phyloP scores from a whole-genome alignment of 2,797 vertebrate species.

The Tangara arthus region DNA sequence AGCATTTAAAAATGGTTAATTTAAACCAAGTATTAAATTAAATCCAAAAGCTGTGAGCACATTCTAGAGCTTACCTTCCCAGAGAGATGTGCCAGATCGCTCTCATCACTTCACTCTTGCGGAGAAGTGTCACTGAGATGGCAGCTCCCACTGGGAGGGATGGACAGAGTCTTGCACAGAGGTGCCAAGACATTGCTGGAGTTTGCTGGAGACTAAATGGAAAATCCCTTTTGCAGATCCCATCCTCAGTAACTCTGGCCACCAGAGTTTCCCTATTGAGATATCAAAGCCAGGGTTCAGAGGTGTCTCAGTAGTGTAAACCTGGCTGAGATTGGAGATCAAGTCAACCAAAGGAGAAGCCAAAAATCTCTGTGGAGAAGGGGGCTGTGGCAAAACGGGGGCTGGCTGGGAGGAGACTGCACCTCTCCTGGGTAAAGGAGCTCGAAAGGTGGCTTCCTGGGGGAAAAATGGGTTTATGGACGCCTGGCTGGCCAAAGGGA shows the following conservation, averaged over 20 bases:
- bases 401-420: background rate
- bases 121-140: slow-evolving; percentile 53
- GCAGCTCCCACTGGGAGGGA: slow-evolving; percentile 50
- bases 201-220: slow-evolving; percentile 8
- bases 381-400: background rate
- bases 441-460: background rate
- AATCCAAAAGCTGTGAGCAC: slow-evolving; percentile 60
- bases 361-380: background rate
- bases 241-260: background rate
- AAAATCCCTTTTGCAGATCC: slow-evolving; percentile 59
- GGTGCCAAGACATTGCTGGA: slow-evolving; percentile 40
- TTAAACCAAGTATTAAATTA: slow-evolving; percentile 57
- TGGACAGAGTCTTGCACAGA: background rate
- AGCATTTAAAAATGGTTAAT: slow-evolving; percentile 64
- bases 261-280: background rate
- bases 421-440: background rate
- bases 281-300: slow-evolving; percentile 6
- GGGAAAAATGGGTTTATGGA: background rate
- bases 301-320: background rate
- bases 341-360: background rate
- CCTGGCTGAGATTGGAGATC: slow-evolving; percentile 24
- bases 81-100: slow-evolving; percentile 57
- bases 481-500: background rate
- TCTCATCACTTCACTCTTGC: slow-evolving; percentile 14
- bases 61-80: slow-evolving; percentile 57